phyloP scores from a whole-genome alignment of 2,888 invertebrate genomes.

The Dorcus parallelipipedus region DNA sequence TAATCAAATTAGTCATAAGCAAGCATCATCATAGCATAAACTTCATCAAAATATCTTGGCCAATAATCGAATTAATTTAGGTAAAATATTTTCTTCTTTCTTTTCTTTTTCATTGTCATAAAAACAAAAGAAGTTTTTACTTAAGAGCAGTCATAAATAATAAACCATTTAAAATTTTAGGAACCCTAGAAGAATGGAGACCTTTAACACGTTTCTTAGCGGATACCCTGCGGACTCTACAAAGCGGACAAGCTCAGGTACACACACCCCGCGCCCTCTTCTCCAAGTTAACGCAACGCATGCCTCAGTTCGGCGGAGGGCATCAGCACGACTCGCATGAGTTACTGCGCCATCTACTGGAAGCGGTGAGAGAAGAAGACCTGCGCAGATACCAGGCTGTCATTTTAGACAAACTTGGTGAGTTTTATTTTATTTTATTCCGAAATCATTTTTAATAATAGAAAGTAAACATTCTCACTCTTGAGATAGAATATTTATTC shows the following conservation, averaged over 20 bases:
- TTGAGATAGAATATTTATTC: too few species aligned
- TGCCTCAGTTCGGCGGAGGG: conserved; percentile 86
- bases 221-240: conserved; percentile 67
- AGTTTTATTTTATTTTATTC: conserved; percentile 1
- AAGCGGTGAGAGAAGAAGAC: conserved; percentile 77
- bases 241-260: conserved; percentile 61
- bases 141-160: neutral
- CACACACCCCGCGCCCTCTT: conserved; percentile 65
- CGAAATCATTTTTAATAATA: too few species aligned
- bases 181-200: conserved; percentile 67
- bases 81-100: too few species aligned
- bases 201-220: conserved; percentile 64
- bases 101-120: too few species aligned
- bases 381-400: conserved; percentile 77
- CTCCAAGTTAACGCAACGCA: conserved; percentile 60
- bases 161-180: conserved; percentile 14
- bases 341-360: conserved; percentile 82
- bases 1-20: too few species aligned
- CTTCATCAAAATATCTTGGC: too few species aligned
- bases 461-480: too few species aligned
- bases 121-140: too few species aligned
- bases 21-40: too few species aligned
- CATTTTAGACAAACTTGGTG: conserved; percentile 72
- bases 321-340: conserved; percentile 98
- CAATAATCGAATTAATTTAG: too few species aligned